Conservation (phyloP, 1,140 invertebrate genomes). For the Glossosoma conforme region DNA sequence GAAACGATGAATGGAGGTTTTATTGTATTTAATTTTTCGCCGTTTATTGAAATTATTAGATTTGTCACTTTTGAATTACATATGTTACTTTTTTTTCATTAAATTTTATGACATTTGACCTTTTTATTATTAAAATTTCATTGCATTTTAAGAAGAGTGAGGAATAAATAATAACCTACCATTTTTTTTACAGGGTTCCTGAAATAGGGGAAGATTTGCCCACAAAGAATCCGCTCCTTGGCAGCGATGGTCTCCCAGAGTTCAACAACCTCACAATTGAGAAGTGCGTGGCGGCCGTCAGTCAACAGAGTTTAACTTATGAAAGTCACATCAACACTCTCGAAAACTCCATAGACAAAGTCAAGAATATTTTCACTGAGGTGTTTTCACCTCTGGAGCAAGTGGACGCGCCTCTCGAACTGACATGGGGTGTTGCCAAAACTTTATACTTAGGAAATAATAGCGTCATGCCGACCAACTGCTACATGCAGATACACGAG, state of each 20-base stretch:
- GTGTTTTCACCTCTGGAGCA: conserved; percentile 76
- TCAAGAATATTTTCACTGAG: conserved; percentile 62
- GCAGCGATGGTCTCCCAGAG: conserved; percentile 67
- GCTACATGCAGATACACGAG: conserved; percentile 69
- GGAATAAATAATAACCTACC: conserved; percentile 5
- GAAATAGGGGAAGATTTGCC: conserved; percentile 81
- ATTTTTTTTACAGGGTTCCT: conserved; percentile 65
- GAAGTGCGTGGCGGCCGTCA: conserved; percentile 75
- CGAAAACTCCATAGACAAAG: conserved; percentile 51
- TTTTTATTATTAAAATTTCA: neutral
- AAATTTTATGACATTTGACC: neutral
- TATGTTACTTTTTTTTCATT: neutral
- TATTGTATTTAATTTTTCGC: neutral
- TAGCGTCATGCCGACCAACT: conserved; percentile 71
- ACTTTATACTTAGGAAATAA: conserved; percentile 75
- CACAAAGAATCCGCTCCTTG: conserved; percentile 66
- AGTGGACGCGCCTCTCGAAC: conserved; percentile 64
- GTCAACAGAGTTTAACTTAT: conserved; percentile 75
- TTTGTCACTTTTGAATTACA: neutral
- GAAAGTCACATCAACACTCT: conserved; percentile 69
- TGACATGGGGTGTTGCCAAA: conserved; percentile 83
- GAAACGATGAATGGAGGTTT: no score
- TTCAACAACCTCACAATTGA: conserved; percentile 78
- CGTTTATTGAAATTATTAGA: neutral
- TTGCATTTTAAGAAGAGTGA: no score